Conservation (phyloP, 2,888 invertebrate species). For the Hydraecia micacea region DNA sequence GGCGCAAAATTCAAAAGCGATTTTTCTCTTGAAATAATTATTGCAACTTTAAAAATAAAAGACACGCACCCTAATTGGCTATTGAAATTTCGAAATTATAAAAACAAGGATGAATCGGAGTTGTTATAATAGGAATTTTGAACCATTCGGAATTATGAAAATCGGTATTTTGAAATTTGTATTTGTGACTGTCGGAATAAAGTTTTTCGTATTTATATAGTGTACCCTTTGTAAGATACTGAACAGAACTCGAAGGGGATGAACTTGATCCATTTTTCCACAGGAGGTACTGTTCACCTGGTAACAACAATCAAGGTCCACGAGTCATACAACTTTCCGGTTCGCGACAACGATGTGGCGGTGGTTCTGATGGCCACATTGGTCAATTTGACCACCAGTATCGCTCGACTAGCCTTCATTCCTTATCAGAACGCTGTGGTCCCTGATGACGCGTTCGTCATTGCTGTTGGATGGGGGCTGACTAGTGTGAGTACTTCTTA, state of each 20-base stretch:
- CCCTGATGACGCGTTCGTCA: conserved; percentile 72
- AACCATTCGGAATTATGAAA: too few relatives aligned
- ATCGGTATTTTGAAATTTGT: too few relatives aligned
- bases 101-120: too few relatives aligned
- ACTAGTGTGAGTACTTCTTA: conserved; percentile 72
- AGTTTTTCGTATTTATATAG: too few relatives aligned
- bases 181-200: too few relatives aligned
- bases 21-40: too few relatives aligned
- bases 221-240: too few relatives aligned
- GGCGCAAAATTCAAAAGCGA: too few relatives aligned
- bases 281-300: conserved; percentile 74
- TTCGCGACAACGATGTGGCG: conserved; percentile 79
- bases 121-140: too few relatives aligned
- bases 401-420: conserved; percentile 65
- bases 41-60: too few relatives aligned
- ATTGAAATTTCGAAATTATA: too few relatives aligned
- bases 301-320: conserved; percentile 75
- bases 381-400: conserved; percentile 59
- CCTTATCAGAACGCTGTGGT: conserved; percentile 69
- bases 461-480: conserved; percentile 81
- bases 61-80: too few relatives aligned
- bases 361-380: conserved; percentile 71
- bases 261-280: not conserved
- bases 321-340: conserved; percentile 73
- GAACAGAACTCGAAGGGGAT: not conserved